Percentiles rank a stretch among this genome's conserved stretches.
Evolutionary conservation across 2,797 vertebrate genomes (phyloP).

Genomic region (Hypotaenidia philippensis): DNA sequence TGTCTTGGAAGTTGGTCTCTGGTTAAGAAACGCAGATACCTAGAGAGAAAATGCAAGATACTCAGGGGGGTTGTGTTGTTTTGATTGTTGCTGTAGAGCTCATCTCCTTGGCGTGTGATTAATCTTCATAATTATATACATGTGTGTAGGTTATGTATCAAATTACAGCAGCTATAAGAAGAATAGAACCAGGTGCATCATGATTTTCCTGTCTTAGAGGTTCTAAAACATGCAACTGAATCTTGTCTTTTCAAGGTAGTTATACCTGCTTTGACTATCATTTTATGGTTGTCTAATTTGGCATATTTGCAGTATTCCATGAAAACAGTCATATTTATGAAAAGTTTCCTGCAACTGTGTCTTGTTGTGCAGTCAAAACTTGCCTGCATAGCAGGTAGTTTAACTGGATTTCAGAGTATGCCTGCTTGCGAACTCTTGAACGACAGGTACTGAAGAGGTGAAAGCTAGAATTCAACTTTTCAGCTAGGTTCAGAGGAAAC

Average conservation of each 20-base stretch:
- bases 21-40: neutral
- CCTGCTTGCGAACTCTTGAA: neutral
- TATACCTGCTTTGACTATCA: neutral
- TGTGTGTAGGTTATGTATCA: neutral
- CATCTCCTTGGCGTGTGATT: neutral
- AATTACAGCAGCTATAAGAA: neutral
- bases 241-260: neutral
- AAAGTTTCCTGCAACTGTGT: neutral
- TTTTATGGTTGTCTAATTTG: neutral
- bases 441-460: neutral
- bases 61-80: neutral
- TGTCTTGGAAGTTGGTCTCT: neutral
- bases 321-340: accelerated
- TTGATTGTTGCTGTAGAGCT: neutral
- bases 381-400: neutral
- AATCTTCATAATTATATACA: neutral
- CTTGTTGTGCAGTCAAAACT: neutral
- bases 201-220: neutral
- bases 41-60: neutral
- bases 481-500: neutral
- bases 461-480: neutral
- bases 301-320: neutral
- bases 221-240: neutral
- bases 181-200: neutral
- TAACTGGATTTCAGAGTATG: neutral